These are phyloP conservation scores for Drosophila busckii DNA, from an alignment of 1,140 invertebrate species.

Conservation along the genomic window DNA sequence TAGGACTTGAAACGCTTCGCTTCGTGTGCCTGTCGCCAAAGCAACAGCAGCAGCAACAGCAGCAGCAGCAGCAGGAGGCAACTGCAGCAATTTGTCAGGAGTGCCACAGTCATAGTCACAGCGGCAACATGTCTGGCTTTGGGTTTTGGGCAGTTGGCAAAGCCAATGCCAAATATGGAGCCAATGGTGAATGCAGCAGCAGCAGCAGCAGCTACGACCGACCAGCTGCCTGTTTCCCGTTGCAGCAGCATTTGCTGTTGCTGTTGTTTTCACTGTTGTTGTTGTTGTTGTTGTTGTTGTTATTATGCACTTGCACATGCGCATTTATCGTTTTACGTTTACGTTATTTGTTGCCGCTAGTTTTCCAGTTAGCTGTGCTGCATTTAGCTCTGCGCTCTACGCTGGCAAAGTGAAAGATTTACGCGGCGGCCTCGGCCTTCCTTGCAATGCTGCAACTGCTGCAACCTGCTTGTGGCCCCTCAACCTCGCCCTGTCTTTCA, in stretches of 20 bases:
- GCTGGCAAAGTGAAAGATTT: slow-evolving; percentile 77
- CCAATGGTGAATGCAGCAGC: slow-evolving; percentile 46
- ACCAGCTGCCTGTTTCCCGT: slow-evolving; percentile 45
- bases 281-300: slow-evolving; percentile 29
- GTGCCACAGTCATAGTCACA: too few relatives aligned
- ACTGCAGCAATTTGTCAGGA: slow-evolving; percentile 67
- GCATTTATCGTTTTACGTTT: slow-evolving; percentile 77
- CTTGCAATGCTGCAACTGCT: neutral
- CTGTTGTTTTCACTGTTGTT: slow-evolving; percentile 1
- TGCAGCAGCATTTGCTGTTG: neutral
- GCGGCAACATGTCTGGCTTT: slow-evolving; percentile 63
- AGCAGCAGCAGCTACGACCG: slow-evolving; percentile 9
- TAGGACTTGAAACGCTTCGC: slow-evolving; percentile 51
- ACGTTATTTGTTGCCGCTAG: slow-evolving; percentile 74
- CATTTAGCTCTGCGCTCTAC: slow-evolving; percentile 71
- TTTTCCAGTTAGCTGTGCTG: slow-evolving; percentile 74
- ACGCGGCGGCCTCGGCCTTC: slow-evolving; percentile 62
- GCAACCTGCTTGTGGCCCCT: neutral
- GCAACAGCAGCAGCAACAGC: slow-evolving; percentile 7
- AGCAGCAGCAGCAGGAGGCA: slow-evolving; percentile 29
- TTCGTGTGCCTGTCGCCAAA: slow-evolving; percentile 57
- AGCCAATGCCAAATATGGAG: slow-evolving; percentile 73
- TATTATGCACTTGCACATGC: slow-evolving; percentile 63
- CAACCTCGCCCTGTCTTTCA: neutral
- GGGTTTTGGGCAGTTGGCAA: slow-evolving; percentile 59